These are phyloP conservation scores for Zonitis immaculata DNA, from an alignment of 2,888 invertebrate species.

Conservation along the genomic window DNA sequence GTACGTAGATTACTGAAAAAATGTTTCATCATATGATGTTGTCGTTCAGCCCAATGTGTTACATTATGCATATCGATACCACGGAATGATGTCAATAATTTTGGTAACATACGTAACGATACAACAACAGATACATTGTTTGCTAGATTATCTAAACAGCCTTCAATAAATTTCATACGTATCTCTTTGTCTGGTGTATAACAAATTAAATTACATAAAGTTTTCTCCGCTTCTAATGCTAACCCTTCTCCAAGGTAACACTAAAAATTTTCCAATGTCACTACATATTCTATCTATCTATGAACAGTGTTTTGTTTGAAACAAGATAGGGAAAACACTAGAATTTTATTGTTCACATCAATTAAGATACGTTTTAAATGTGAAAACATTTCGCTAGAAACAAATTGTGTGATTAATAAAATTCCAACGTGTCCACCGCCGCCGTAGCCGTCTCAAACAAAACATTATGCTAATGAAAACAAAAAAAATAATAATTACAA, in stretches of 20 bases:
- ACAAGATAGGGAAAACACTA: too few species aligned
- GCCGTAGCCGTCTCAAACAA: too few species aligned
- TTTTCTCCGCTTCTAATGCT: slow-evolving; percentile 90
- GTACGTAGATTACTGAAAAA: slow-evolving; percentile 84
- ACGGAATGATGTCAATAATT: slow-evolving; percentile 82
- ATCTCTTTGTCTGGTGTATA: slow-evolving; percentile 87
- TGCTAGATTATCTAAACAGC: slow-evolving; percentile 84
- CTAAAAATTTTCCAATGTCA: too few species aligned
- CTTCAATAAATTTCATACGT: slow-evolving; percentile 91
- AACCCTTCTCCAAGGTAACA: slow-evolving; percentile 84
- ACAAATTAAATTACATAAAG: slow-evolving; percentile 81
- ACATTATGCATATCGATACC: slow-evolving; percentile 82
- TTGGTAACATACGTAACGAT: slow-evolving; percentile 81
- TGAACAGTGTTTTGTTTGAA: too few species aligned
- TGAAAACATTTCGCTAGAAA: too few species aligned
- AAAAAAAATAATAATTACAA: slow-evolving; percentile 48
- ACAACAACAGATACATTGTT: slow-evolving; percentile 87
- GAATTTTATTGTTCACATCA: too few species aligned
- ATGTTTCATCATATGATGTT: slow-evolving; percentile 88
- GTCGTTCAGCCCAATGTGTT: slow-evolving; percentile 90
- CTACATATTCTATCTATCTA: too few species aligned
- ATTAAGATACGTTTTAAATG: too few species aligned
- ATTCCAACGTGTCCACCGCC: too few species aligned
- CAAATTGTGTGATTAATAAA: too few species aligned
- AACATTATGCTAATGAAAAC: too few species aligned